Evolutionary conservation across 2,888 invertebrate species (phyloP).

Genomic region (Choristoneura rosaceana): DNA sequence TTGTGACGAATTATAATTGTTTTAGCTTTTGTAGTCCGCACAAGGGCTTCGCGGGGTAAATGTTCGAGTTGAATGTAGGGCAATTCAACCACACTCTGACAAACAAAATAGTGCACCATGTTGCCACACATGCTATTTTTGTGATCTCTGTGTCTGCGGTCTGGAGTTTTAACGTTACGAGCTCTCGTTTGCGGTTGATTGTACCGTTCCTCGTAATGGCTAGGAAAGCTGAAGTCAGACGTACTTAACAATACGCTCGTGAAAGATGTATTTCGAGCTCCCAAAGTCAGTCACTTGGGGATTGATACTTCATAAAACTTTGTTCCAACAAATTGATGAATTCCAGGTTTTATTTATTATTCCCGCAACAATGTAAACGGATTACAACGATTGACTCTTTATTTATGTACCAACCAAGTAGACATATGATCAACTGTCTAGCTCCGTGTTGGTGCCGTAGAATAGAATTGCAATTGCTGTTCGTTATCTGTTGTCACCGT

Average conservation of each 20-base stretch:
- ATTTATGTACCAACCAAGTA: background rate
- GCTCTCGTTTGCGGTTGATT: slow-evolving; percentile 62
- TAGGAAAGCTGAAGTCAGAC: slow-evolving; percentile 6
- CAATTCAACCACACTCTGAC: slow-evolving; percentile 68
- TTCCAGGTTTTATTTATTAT: background rate
- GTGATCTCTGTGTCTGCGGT: slow-evolving; percentile 73
- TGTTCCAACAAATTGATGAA: background rate
- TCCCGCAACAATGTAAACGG: background rate
- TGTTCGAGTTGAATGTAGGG: slow-evolving; percentile 69
- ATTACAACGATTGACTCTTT: slow-evolving; percentile 2
- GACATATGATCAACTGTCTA: slow-evolving; percentile 19
- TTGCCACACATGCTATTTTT: slow-evolving; percentile 77
- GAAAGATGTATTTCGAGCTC: slow-evolving; percentile 5
- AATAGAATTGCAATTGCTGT: slow-evolving; percentile 42
- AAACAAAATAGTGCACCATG: slow-evolving; percentile 56
- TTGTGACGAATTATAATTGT: slow-evolving; percentile 20
- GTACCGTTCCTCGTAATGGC: slow-evolving; percentile 41
- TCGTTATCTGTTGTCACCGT: slow-evolving; percentile 43
- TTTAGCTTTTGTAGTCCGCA: slow-evolving; percentile 57
- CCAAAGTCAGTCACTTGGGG: background rate
- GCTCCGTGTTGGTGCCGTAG: slow-evolving; percentile 15
- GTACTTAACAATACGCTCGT: slow-evolving; percentile 13
- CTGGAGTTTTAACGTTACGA: slow-evolving; percentile 65
- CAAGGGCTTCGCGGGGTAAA: slow-evolving; percentile 57
- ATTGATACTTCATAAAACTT: background rate